Base-by-base conservation (phyloP, 2,888 invertebrate genomes). In the Stramonita haemastoma region DNA sequence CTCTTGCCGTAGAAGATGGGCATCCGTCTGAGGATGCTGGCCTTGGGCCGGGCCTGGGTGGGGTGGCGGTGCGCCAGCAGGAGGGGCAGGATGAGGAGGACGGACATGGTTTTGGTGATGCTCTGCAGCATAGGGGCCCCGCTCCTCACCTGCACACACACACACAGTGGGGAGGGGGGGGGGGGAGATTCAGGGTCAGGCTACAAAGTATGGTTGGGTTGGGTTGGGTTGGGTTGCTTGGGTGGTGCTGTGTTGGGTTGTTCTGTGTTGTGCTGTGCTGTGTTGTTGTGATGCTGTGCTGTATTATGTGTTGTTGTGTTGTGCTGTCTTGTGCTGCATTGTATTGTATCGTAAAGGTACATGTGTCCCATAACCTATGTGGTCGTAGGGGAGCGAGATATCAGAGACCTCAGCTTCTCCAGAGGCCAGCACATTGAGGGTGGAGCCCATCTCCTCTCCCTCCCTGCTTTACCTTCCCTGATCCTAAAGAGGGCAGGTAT, bases 1-100 rank as follows among this genome's bases (percentile, higher is more conserved):
- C 88, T 77, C 88, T 88, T 88, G 32, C 88, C 88, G 83, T 79
- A 88, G 32, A 88, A 34, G n/a, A 88, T 81, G 81, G 88, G 88
- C 88, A 88, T 88, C 36, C 88, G 81, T n/a, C 88, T n/a, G 8
- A 88, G 83, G 66, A 88, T 81, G 57, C 88, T 88, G 22, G 66
- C 13, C 19, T 83, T 29, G 0, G 34, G 83, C 6, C 57, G 34
- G 15, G 60, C n/a, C 57, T 32, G 56, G 36, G 60, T 79, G n/a
- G 88, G 88, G 29, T 57, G 57, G 81, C 83, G 57, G n/a, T 88
- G 88, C 0, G 88, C 88, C 19, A 88, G 79, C 17, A 88, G 66
- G 8, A 88, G 83, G n/a, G 88, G 88, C 83, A 88, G 83, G 36
- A 88, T 5, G 81, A 88, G 29, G 26, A 88, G 29, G 2, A 88